Evolutionary conservation across 2,888 invertebrate species (phyloP).

Genomic region (Caenorhabditis doughertyi): DNA sequence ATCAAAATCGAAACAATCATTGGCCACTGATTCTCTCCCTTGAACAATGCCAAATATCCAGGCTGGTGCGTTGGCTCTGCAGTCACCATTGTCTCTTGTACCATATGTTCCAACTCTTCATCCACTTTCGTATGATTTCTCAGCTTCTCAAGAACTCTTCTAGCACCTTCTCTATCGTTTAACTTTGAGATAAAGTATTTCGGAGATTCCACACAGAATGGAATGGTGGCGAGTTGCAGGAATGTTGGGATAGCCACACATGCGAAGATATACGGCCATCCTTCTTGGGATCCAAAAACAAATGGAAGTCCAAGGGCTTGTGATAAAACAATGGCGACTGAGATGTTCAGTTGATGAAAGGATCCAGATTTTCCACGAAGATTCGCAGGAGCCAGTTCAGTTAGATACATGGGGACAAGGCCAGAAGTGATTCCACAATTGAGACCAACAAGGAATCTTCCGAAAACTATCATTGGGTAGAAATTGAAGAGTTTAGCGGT

Average conservation of each 20-base stretch:
- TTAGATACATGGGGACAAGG: constrained; percentile 91
- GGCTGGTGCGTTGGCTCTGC: constrained; percentile 28
- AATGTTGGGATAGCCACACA: constrained; percentile 88
- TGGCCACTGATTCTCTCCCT: constrained; percentile 87
- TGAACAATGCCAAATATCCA: constrained; percentile 69
- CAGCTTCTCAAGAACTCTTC: constrained; percentile 54
- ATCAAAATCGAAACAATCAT: constrained; percentile 89
- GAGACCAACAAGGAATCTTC: constrained; percentile 86
- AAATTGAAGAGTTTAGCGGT: constrained; percentile 86
- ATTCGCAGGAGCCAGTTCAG: constrained; percentile 91
- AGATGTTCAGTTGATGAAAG: constrained; percentile 92
- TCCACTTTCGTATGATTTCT: constrained; percentile 47
- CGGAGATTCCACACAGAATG: constrained; percentile 91
- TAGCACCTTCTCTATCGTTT: constrained; percentile 37
- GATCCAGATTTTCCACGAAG: constrained; percentile 91
- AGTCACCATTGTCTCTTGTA: constrained; percentile 32
- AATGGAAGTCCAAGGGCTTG: constrained; percentile 87
- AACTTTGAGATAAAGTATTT: constrained; percentile 85
- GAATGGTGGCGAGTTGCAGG: constrained; percentile 87
- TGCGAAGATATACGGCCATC: constrained; percentile 88
- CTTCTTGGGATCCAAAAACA: constrained; percentile 87
- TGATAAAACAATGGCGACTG: constrained; percentile 90
- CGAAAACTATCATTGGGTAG: constrained; percentile 57
- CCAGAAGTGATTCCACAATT: constrained; percentile 87
- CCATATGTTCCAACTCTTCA: constrained; percentile 55